Conservation (phyloP, 2,113 vertebrate species). For the Varanus komodoensis region DNA sequence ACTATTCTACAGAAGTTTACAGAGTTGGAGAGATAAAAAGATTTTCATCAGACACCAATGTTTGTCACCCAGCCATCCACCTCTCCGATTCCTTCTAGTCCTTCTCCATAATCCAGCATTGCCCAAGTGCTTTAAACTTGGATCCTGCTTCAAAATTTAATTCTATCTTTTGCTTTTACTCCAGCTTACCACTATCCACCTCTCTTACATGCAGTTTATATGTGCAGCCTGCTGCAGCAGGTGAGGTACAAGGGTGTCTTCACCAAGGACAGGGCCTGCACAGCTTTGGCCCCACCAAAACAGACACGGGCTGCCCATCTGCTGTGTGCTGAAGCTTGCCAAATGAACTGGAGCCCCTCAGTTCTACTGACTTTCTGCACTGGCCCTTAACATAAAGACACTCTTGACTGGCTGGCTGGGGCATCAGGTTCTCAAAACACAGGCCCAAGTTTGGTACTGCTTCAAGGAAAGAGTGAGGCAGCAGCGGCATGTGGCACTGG, state of each 20-base stretch:
- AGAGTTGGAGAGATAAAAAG: neutral
- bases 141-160: neutral
- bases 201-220: neutral
- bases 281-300: fast-evolving
- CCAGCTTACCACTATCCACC: neutral
- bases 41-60: neutral
- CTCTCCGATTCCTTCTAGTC: neutral
- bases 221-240: neutral
- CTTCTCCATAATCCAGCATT: neutral
- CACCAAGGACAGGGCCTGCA: neutral
- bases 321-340: neutral
- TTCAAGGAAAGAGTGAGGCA: neutral
- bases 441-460: too few relatives aligned
- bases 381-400: neutral
- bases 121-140: neutral
- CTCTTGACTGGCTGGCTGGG: too few relatives aligned
- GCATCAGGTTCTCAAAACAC: neutral
- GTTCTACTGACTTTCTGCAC: neutral
- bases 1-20: neutral
- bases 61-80: too few relatives aligned
- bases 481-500: neutral
- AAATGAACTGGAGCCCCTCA: neutral
- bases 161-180: neutral
- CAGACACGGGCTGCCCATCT: too few relatives aligned
- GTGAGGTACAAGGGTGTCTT: neutral